A percentile compares a stretch with the other conserved stretches of the same genome.
phyloP scores from a whole-genome alignment of 2,113 vertebrate genomes.

The Pseudonaja textilis region DNA sequence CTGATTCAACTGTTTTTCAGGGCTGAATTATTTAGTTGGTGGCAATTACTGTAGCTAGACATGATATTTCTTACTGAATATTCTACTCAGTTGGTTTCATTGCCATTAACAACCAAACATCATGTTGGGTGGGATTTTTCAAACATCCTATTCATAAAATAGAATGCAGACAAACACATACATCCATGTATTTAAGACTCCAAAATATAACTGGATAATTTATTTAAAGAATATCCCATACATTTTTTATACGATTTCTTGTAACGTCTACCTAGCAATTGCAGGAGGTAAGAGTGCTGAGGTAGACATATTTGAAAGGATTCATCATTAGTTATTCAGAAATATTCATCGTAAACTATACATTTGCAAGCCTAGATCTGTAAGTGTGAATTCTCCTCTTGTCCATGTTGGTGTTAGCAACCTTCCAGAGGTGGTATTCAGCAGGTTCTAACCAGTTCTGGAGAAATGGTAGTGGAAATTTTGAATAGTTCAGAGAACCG shows the following conservation, averaged over 20 bases:
- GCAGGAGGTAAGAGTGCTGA: background rate
- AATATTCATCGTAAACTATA: background rate
- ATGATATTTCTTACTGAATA: background rate
- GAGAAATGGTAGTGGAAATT: too few species aligned
- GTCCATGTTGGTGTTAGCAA: background rate
- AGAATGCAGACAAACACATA: background rate
- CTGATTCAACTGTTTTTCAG: background rate
- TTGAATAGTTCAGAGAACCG: too few species aligned
- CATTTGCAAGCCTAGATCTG: background rate
- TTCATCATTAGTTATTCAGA: background rate
- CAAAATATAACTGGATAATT: background rate
- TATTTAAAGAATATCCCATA: background rate
- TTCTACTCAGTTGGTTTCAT: background rate
- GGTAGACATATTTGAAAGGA: background rate
- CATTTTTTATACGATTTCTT: background rate
- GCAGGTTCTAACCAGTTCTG: too few species aligned
- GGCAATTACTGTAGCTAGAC: background rate
- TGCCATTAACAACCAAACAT: background rate
- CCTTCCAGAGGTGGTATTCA: too few species aligned
- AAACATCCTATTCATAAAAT: background rate
- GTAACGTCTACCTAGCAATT: background rate
- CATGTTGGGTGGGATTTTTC: background rate
- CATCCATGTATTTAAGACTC: background rate
- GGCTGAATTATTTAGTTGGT: background rate
- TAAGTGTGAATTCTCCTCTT: background rate